Evolutionary conservation across 1,140 invertebrate species (phyloP).

Genomic region (Caenorhabditis inopinata): DNA sequence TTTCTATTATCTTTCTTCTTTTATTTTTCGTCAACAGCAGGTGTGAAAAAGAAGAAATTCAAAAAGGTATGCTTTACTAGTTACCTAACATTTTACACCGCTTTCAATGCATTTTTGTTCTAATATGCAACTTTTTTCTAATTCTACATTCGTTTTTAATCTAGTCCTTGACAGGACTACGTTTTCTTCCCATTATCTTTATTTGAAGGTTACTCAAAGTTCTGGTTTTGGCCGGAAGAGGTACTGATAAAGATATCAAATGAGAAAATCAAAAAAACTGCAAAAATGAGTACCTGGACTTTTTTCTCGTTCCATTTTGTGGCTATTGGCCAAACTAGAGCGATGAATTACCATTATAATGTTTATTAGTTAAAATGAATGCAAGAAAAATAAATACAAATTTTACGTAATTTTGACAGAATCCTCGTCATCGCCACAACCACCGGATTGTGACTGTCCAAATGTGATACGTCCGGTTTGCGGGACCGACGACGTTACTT

Average conservation of each 20-base stretch:
- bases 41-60: constrained; percentile 10
- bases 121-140: neutral
- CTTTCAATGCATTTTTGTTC: neutral
- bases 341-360: neutral
- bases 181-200: neutral
- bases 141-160: neutral
- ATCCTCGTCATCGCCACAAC: neutral
- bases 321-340: neutral
- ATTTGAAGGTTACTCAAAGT: constrained; percentile 17
- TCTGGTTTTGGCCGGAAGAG: no score
- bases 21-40: constrained; percentile 10
- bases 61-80: neutral
- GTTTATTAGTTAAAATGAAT: constrained; percentile 1
- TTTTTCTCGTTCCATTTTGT: neutral
- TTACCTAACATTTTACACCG: no score
- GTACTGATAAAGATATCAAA: no score
- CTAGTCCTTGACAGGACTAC: neutral
- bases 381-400: constrained; percentile 17
- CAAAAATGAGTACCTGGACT: neutral
- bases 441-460: constrained; percentile 34
- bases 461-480: constrained; percentile 40
- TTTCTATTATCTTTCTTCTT: constrained; percentile 6
- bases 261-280: neutral
- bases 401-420: neutral
- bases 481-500: constrained; percentile 40